These are phyloP conservation scores for Meganola albula DNA, from an alignment of 2,888 invertebrate genomes.

Conservation along the genomic window DNA sequence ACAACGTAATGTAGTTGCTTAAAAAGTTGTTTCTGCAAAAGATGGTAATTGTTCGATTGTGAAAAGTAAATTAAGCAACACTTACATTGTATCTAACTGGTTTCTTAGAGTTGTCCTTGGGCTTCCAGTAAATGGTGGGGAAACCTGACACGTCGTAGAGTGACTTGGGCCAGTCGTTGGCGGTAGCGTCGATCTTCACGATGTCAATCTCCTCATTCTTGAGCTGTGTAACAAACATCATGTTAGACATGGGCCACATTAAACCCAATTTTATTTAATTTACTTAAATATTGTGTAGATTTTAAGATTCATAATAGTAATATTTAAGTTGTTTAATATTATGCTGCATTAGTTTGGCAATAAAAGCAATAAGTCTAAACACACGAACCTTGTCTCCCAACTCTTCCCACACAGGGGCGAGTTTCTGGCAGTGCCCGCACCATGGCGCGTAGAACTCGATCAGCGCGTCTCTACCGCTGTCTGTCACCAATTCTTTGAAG, in stretches of 20 bases:
- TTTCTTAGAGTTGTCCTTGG: conserved; percentile 86
- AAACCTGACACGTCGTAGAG: conserved; percentile 95
- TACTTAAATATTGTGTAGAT: no score
- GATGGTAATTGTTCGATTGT: no score
- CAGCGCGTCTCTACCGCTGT: conserved; percentile 94
- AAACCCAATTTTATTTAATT: no score
- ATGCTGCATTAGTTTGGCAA: no score
- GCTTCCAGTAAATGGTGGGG: conserved; percentile 97
- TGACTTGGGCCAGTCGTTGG: conserved; percentile 95
- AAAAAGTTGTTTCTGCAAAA: no score
- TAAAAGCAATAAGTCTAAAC: no score
- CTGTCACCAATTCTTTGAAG: conserved; percentile 94
- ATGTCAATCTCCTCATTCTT: conserved; percentile 92
- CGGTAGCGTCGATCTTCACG: conserved; percentile 98
- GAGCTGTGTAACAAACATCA: no score
- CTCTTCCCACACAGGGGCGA: conserved; percentile 96
- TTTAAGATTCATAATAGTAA: no score
- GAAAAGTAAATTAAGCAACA: conserved; percentile 14
- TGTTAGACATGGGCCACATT: no score
- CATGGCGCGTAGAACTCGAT: conserved; percentile 99
- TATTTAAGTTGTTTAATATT: no score
- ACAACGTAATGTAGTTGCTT: no score
- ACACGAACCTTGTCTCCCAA: conserved; percentile 89
- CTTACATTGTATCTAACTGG: conserved; percentile 91
- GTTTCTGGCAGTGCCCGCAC: conserved; percentile 99